Evolutionary conservation across 2,888 invertebrate genomes (phyloP), one percentile per base, ranked within the genome.

Genomic region (Petrophora chlorosata): DNA sequence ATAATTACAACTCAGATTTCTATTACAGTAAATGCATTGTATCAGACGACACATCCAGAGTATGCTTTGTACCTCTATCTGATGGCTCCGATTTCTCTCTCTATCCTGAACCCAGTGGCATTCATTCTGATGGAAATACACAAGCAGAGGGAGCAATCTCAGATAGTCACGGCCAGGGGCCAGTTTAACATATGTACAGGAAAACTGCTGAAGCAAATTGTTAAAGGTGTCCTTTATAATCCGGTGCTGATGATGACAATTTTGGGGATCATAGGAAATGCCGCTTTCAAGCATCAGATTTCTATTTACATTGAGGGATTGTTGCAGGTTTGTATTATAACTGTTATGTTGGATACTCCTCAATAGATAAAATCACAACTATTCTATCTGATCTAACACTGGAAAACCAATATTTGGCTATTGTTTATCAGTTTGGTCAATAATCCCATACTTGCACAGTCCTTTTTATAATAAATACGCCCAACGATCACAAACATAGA

Each of bases 211-310:
- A 70, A 78, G 29, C 92, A 92, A 68, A 92, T 92, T 22, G 65
- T 92, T 5, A 94, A 93, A 76, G 96, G 95, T 39, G 94, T 98
- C 39, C 91, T 95, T 50, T 91, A 94, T 7, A 99, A 99, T 87
- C 99, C 98, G 0, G 93, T 98, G 43, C 92, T 98, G 9, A 91
- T 97, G 39, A 98, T 98, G 98, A 98, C 98, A 0, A 86, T 96
- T n/a, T 85, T 98, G 53, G 98, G 98, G 5, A 95, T 98, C 8
- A 78, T 94, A 54, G 97, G 97, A 23, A 98, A 98, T 79, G 90
- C 97, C 53, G 79, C 94, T 25, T 97, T 97, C 76, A 92, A 93
- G 58, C 95, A 96, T 73, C 91, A 94, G 5, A 80, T 98, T 41
- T 98, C 98, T 8, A 79, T 92, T 32, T 92, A 95, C 56, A 82